Evolutionary conservation across 2,888 invertebrate genomes (phyloP), one percentile per base, ranked within the genome.

Genomic region (Metellina segmentata): DNA sequence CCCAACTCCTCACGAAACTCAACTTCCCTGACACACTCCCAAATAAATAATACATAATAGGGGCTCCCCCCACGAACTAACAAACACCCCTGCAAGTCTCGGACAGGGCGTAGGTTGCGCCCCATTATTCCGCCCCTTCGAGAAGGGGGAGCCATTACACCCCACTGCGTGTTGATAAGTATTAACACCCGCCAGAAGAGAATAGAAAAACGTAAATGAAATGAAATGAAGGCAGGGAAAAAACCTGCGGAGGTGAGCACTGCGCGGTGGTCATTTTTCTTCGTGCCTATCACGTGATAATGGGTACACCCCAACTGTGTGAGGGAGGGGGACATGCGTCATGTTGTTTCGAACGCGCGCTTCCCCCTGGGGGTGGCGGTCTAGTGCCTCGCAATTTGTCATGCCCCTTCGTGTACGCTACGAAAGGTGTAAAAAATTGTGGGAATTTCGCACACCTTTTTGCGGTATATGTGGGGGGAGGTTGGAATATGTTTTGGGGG

Each of bases 381-480:
- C 49, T 20, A 79, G 53, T 79, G 79, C 79, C 79, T 53, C 70
- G 61, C 69, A 81, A 81, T 81, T 81, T 81, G 81, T 34, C 49
- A 81, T 81, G 69, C 69, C 70, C 70, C 20, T 79, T n/a, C 20
- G 61, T 34, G 34, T 34, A 11, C 9, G 6, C 1, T 5, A 13
- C 16, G 61, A 5, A 9, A 69, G 81, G 81, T 20, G 61, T 69
- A 81, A 81, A 81, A 81, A 81, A 81, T 19, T 70, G 69, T 81
- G 81, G 70, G 81, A 81, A 81, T 61, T 53, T 7, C 70, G 69
- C 52, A 81, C 81, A 81, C 81, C 70, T 81, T 75, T 77, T 77
- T 19, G n/a, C 9, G 7, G 74, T n/a, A 51, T 77, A 51, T 5
- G 0, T 49, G 7, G 51, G n/a, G 19, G 77, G 52, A 34, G 34